Conservation (phyloP, 2,797 vertebrate genomes). For the Gorsachius magnificus region DNA sequence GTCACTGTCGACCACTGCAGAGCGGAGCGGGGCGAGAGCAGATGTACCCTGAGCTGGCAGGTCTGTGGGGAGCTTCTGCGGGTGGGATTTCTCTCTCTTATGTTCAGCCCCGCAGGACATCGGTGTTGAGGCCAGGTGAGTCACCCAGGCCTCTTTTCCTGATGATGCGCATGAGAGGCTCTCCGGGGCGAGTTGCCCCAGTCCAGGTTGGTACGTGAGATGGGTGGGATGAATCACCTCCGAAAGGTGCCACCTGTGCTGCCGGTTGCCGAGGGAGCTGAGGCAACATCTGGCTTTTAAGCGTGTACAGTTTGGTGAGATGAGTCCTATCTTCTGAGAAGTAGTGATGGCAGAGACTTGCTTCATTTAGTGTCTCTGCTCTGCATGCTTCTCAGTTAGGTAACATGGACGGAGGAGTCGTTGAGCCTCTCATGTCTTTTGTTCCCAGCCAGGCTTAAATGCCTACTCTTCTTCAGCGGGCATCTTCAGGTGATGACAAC, state of each 20-base stretch:
- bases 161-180: not conserved
- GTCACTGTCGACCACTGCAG: rapidly evolving
- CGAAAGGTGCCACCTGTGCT: not conserved
- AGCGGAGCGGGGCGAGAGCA: not conserved
- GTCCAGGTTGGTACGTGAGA: not conserved
- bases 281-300: not conserved
- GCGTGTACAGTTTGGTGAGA: not conserved
- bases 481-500: not conserved
- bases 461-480: not conserved
- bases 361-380: not conserved
- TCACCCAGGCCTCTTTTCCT: not conserved
- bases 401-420: not conserved
- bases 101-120: not conserved
- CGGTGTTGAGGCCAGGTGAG: not conserved
- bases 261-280: not conserved
- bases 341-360: not conserved
- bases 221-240: not conserved
- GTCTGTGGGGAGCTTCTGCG: not conserved
- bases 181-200: not conserved
- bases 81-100: not conserved
- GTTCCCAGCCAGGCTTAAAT: not conserved
- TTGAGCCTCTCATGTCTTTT: not conserved
- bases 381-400: not conserved
- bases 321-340: not conserved
- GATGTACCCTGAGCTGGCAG: not conserved